Conservation (phyloP, 2,113 vertebrate genomes). For the Columba livia region DNA sequence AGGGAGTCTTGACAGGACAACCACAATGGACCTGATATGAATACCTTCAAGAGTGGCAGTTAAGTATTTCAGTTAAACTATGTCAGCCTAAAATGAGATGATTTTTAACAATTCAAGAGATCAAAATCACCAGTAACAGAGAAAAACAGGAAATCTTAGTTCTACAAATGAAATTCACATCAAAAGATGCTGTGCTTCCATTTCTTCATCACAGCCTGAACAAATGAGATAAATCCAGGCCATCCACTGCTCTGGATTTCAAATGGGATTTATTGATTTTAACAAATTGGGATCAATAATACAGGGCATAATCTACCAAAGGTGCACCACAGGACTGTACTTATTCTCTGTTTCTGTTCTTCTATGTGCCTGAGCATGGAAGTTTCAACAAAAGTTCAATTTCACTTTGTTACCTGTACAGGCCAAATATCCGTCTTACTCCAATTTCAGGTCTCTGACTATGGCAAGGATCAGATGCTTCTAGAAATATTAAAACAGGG, state of each 20-base stretch:
- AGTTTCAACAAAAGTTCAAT: background rate
- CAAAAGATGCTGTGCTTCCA: background rate
- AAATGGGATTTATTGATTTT: background rate
- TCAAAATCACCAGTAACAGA: background rate
- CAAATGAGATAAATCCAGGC: background rate
- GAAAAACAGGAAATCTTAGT: background rate
- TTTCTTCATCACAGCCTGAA: background rate
- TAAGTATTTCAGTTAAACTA: background rate
- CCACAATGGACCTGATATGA: background rate
- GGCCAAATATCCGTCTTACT: background rate
- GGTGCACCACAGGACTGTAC: background rate
- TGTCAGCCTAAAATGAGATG: background rate
- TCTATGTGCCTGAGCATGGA: background rate
- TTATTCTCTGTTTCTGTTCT: background rate
- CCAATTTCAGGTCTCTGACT: background rate
- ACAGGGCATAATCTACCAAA: background rate
- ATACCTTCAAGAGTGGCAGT: background rate
- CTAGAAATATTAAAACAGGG: background rate
- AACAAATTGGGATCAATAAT: background rate
- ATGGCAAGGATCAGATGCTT: background rate
- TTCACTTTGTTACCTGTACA: background rate
- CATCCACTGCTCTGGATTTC: background rate
- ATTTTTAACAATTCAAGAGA: background rate
- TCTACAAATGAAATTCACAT: background rate
- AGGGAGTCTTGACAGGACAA: background rate